phyloP scores from a whole-genome alignment of 2,888 invertebrate species.

The Athrips mouffetella region DNA sequence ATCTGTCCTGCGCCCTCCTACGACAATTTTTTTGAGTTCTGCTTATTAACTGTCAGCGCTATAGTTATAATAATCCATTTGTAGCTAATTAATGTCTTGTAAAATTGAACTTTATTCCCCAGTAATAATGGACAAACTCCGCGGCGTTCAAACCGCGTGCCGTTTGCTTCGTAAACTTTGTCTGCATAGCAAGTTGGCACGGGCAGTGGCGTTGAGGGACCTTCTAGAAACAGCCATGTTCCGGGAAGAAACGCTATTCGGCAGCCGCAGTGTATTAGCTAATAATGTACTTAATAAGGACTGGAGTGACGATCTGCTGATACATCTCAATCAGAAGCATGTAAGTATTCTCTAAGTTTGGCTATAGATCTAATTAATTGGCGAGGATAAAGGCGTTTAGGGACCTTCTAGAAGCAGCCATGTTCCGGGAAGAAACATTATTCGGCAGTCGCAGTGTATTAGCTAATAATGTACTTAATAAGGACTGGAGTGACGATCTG shows the following conservation, averaged over 20 bases:
- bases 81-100: too few relatives aligned
- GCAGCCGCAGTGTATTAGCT: constrained; percentile 75
- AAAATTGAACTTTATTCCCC: too few relatives aligned
- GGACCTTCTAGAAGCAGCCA: constrained; percentile 84
- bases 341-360: constrained; percentile 57
- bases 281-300: constrained; percentile 57
- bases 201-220: constrained; percentile 84
- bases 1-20: too few relatives aligned
- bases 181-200: constrained; percentile 81
- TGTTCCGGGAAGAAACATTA: constrained; percentile 82
- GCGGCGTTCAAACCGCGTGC: constrained; percentile 81
- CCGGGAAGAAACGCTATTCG: constrained; percentile 83
- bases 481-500: constrained; percentile 47
- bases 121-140: constrained; percentile 81
- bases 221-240: constrained; percentile 86
- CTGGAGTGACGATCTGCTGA: constrained; percentile 50
- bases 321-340: constrained; percentile 88
- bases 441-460: constrained; percentile 82
- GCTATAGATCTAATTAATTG: too few relatives aligned
- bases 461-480: constrained; percentile 55
- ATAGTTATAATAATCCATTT: too few relatives aligned
- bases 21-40: too few relatives aligned
- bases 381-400: constrained; percentile 85
- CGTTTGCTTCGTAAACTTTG: constrained; percentile 82
- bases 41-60: too few relatives aligned